Percentiles rank a stretch among this genome's conserved stretches.
Evolutionary conservation across 1,140 invertebrate genomes (phyloP).

Genomic region (Trachymyrmex cornetzi): DNA sequence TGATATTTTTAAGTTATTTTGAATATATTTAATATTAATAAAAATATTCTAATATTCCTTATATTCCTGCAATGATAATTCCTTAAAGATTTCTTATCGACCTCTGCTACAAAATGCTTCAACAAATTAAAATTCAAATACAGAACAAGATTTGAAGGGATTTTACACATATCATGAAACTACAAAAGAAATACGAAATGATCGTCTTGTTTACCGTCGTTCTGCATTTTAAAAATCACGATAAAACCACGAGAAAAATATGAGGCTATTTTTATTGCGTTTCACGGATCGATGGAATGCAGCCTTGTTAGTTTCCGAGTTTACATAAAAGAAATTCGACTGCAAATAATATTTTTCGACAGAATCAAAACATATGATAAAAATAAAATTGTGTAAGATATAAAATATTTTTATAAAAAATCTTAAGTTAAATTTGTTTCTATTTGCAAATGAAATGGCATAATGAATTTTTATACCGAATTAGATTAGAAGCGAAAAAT

Average conservation of each 20-base stretch:
- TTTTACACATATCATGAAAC: not conserved
- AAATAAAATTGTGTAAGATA: constrained; percentile 3
- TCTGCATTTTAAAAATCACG: not conserved
- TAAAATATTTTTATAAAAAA: not conserved
- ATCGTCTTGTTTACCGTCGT: constrained; percentile 10
- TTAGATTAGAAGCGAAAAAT: not conserved
- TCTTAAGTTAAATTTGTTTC: not conserved
- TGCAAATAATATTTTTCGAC: constrained; percentile 1
- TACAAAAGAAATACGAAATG: constrained; percentile 6
- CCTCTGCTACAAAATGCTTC: not conserved
- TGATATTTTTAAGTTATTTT: not conserved
- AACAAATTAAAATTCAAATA: not conserved
- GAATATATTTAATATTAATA: not conserved
- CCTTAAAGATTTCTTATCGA: not conserved
- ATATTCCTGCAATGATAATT: not conserved
- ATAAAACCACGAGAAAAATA: not conserved
- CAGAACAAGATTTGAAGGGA: not conserved
- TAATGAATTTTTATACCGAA: not conserved
- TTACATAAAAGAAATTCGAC: not conserved
- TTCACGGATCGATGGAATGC: constrained; percentile 8
- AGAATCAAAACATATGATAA: not conserved
- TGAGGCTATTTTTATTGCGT: constrained; percentile 22
- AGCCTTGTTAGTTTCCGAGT: not conserved
- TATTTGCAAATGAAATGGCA: not conserved
- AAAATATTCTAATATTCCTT: not conserved